Percentiles rank a stretch among this genome's conserved stretches.
Conservation (phyloP, 35 echinoderm and acorn worm species). For the Nesometra sesokonis region DNA sequence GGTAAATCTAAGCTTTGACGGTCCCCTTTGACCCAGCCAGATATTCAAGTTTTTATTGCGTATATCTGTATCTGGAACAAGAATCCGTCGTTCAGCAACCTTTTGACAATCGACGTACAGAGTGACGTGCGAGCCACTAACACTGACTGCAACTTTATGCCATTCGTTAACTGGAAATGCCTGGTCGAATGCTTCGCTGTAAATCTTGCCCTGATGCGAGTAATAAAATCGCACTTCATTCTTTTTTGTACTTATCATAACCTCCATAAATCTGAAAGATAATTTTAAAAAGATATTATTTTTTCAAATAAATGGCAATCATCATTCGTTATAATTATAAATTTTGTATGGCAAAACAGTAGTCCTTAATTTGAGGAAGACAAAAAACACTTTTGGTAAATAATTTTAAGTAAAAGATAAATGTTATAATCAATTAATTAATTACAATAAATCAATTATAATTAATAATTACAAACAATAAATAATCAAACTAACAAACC, state of each 20-base stretch:
- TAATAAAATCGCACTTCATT: conserved; percentile 75
- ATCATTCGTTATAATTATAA: too few species aligned
- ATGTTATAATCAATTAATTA: too few species aligned
- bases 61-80: conserved; percentile 47
- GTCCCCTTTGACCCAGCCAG: conserved; percentile 70
- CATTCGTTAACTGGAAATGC: conserved; percentile 33
- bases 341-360: too few species aligned
- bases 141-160: conserved; percentile 52
- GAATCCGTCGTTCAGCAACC: conserved; percentile 31
- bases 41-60: conserved; percentile 29
- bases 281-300: neutral
- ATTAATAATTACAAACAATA: too few species aligned
- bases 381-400: too few species aligned
- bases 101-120: conserved; percentile 57
- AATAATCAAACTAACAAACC: too few species aligned
- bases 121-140: conserved; percentile 68
- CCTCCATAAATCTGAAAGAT: conserved; percentile 61
- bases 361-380: too few species aligned
- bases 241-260: conserved; percentile 71
- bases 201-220: conserved; percentile 42
- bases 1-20: conserved; percentile 59
- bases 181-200: conserved; percentile 26
- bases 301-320: too few species aligned
- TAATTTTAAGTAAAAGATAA: too few species aligned
- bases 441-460: too few species aligned